Conservation (phyloP, 2,113 vertebrate species). For the Oostethus manadensis region DNA sequence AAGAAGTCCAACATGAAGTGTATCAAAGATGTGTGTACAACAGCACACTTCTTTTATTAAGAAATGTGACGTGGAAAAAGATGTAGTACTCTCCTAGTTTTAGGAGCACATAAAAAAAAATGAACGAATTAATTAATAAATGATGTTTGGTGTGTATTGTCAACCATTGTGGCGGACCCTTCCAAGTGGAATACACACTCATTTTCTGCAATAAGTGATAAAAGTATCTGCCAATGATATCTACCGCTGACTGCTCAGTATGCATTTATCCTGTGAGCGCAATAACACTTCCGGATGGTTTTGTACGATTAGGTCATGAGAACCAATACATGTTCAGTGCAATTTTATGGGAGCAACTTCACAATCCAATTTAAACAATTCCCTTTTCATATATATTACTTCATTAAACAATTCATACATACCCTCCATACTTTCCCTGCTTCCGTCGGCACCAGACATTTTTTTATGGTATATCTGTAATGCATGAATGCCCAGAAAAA, state of each 20-base stretch:
- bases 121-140: too few species aligned
- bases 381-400: constrained; percentile 7
- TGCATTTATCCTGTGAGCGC: constrained; percentile 1
- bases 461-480: constrained; percentile 2
- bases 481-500: constrained; percentile 7
- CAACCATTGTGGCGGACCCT: too few species aligned
- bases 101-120: neutral
- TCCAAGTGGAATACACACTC: neutral
- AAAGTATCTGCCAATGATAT: neutral
- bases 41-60: too few species aligned
- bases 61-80: too few species aligned
- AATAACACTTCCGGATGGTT: constrained; percentile 2
- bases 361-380: constrained; percentile 4
- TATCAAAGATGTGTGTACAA: too few species aligned
- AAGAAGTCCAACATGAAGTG: too few species aligned
- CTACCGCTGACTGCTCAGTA: constrained; percentile 4
- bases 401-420: constrained; percentile 17
- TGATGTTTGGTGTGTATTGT: neutral
- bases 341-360: constrained; percentile 16
- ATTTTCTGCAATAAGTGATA: neutral
- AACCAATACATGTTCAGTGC: neutral
- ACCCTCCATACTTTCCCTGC: neutral
- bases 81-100: too few species aligned
- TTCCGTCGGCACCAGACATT: constrained; percentile 8
- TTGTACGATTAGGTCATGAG: constrained; percentile 11